Conservation (phyloP, 2,113 vertebrate genomes). For the Aramus guarauna region DNA sequence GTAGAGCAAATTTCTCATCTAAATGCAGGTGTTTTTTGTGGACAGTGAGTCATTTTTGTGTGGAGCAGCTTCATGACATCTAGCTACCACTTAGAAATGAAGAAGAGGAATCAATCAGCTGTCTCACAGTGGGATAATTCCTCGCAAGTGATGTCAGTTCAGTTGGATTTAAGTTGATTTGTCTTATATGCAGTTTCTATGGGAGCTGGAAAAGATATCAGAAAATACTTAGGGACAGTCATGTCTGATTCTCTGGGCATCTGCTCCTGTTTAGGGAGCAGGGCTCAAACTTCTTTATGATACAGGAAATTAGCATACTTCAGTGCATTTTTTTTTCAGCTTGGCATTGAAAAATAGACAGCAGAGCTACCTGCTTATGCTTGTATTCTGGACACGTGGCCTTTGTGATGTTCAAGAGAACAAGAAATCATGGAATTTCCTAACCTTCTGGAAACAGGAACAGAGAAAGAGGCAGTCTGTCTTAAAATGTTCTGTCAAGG, state of each 20-base stretch:
- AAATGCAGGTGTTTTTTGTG: background rate
- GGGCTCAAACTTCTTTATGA: background rate
- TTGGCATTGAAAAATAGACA: background rate
- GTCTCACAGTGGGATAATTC: background rate
- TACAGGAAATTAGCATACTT: background rate
- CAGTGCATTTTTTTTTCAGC: background rate
- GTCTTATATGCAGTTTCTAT: background rate
- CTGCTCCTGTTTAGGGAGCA: background rate
- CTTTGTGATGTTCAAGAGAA: background rate
- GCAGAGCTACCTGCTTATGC: background rate
- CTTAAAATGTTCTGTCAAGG: background rate
- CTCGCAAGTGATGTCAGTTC: background rate
- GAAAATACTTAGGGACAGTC: background rate
- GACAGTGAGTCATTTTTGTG: background rate
- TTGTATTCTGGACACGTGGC: background rate
- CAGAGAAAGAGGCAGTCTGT: background rate
- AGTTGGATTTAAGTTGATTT: slow-evolving; percentile 4
- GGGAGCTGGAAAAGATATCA: background rate
- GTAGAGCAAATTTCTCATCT: background rate
- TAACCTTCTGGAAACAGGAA: background rate
- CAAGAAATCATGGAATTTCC: background rate
- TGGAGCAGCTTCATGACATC: background rate
- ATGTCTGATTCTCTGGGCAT: background rate
- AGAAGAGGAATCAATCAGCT: background rate
- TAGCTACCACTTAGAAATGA: background rate